A percentile compares a stretch with the other conserved stretches of the same genome.
Evolutionary conservation across 2,888 invertebrate genomes (phyloP).

Genomic region (Caenorhabditis afra): DNA sequence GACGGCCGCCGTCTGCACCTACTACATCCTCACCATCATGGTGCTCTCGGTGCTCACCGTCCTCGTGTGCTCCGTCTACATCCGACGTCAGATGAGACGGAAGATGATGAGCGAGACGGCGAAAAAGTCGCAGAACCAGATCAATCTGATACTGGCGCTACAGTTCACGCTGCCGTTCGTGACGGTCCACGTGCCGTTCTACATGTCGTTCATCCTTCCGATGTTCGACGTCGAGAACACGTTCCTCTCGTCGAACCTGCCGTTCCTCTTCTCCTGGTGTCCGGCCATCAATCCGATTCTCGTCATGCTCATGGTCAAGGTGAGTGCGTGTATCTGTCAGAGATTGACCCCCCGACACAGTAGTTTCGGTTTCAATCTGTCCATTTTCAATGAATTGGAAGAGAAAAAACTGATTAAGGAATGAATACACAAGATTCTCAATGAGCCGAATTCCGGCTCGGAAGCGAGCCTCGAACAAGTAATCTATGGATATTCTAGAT

Average conservation of each 20-base stretch:
- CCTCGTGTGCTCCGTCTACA: slow-evolving; percentile 18
- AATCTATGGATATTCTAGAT: no score
- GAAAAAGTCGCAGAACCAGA: slow-evolving; percentile 40
- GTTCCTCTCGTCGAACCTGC: slow-evolving; percentile 30
- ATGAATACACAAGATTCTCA: no score
- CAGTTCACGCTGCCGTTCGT: slow-evolving; percentile 52
- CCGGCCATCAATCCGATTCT: slow-evolving; percentile 60
- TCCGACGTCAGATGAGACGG: slow-evolving; percentile 31
- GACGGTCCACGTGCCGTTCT: slow-evolving; percentile 53
- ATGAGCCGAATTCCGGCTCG: no score
- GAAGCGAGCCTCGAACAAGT: no score
- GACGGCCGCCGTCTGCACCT: slow-evolving; percentile 19
- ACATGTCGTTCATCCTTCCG: slow-evolving; percentile 42
- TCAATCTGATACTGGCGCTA: slow-evolving; percentile 37
- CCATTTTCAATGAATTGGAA: no score
- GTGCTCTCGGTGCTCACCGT: slow-evolving; percentile 39
- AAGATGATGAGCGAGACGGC: slow-evolving; percentile 44
- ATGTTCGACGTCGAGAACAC: slow-evolving; percentile 44
- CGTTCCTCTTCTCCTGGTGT: slow-evolving; percentile 58
- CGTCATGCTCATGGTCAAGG: slow-evolving; percentile 45
- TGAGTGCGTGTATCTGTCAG: background rate
- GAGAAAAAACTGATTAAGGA: no score
- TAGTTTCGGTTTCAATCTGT: no score
- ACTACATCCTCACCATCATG: slow-evolving; percentile 38
- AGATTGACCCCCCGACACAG: no score